These are phyloP conservation scores for Thamnophis elegans DNA, from an alignment of 2,797 vertebrate species.

Conservation along the genomic window DNA sequence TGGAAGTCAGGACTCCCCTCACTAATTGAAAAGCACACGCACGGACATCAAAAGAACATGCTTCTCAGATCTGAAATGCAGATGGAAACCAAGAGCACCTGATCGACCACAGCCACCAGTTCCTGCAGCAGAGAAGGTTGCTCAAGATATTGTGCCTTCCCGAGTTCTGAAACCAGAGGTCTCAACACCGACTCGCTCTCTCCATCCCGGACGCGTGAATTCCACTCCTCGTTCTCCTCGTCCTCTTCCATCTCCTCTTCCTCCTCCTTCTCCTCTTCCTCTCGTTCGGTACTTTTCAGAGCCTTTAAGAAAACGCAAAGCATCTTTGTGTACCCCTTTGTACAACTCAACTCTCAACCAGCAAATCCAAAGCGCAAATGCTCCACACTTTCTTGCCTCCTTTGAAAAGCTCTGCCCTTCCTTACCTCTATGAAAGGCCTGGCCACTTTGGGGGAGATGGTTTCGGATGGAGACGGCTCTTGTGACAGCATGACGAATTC, in stretches of 20 bases:
- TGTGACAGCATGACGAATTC: constrained; percentile 97
- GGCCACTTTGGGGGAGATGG: constrained; percentile 92
- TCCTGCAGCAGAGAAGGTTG: constrained; percentile 82
- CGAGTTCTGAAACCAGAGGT: constrained; percentile 59
- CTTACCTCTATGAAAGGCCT: constrained; percentile 91
- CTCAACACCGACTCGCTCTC: constrained; percentile 46
- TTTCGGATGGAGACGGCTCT: constrained; percentile 90
- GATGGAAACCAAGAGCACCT: constrained; percentile 69
- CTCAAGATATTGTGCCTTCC: constrained; percentile 60
- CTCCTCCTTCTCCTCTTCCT: constrained; percentile 48
- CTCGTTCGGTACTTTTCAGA: constrained; percentile 85
- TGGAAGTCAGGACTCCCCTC: not conserved
- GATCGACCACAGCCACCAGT: constrained; percentile 85
- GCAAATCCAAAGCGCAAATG: not conserved
- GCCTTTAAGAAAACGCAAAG: constrained; percentile 70
- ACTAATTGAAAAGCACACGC: not conserved
- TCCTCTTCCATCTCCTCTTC: not conserved
- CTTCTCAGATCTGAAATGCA: not conserved
- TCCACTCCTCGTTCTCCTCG: constrained; percentile 17
- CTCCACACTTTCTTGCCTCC: not conserved
- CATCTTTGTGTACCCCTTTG: fast-evolving
- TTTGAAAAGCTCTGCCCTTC: not conserved
- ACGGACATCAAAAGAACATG: not conserved
- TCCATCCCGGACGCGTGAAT: constrained; percentile 39
- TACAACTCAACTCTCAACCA: not conserved